Conservation (phyloP, 1,140 invertebrate genomes). For the Zaprionus gabonicus region DNA sequence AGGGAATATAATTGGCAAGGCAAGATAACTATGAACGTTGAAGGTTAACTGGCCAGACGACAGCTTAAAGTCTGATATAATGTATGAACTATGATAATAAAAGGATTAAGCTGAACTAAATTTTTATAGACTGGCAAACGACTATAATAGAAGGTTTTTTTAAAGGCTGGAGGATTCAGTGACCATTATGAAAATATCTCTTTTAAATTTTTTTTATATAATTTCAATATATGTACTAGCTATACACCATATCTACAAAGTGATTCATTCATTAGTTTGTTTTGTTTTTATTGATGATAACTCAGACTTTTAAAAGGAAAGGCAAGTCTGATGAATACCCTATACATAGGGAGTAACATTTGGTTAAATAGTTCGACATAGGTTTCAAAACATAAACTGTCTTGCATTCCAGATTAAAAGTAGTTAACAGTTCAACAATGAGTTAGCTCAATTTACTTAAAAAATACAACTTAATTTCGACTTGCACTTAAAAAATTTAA, state of each 20-base stretch:
- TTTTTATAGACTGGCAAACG: neutral
- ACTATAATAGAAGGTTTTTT: neutral
- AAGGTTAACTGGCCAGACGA: neutral
- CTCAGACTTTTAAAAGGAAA: neutral
- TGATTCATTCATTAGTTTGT: neutral
- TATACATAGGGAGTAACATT: too few species aligned
- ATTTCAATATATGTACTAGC: neutral
- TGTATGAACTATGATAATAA: neutral
- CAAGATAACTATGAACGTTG: neutral
- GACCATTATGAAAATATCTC: too few species aligned
- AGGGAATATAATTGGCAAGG: slow-evolving; percentile 18
- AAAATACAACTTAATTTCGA: neutral
- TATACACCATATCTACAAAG: neutral
- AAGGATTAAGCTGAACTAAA: neutral
- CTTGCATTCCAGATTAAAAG: neutral
- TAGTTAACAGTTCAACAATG: too few species aligned
- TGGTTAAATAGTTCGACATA: neutral
- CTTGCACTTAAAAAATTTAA: slow-evolving; percentile 5
- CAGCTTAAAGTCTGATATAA: neutral
- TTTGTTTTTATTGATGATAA: neutral
- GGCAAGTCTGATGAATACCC: too few species aligned
- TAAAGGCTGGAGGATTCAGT: neutral
- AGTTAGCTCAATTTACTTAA: neutral
- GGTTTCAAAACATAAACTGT: neutral
- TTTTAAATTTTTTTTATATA: neutral